Evolutionary conservation across 1,140 invertebrate genomes (phyloP).

Genomic region (Gyrodactylus bullatarudis): DNA sequence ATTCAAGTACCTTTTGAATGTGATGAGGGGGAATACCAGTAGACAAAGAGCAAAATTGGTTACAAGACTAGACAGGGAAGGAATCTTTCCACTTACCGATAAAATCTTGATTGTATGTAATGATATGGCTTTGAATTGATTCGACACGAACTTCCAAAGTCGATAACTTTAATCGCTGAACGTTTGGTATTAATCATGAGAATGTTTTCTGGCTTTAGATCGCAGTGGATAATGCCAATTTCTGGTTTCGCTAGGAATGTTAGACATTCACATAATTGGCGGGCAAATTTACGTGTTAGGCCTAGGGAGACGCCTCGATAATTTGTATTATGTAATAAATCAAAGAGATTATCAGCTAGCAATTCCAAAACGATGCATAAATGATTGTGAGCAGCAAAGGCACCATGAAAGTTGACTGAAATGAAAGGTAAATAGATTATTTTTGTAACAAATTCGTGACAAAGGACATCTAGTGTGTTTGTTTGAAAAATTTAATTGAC

Average conservation of each 20-base stretch:
- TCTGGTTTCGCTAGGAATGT: slow-evolving; percentile 2
- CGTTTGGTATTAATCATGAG: slow-evolving; percentile 89
- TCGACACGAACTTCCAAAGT: slow-evolving; percentile 8
- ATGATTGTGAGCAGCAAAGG: background rate
- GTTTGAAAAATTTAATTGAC: no score
- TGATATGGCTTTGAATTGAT: background rate
- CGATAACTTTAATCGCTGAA: slow-evolving; percentile 29
- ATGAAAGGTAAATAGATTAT: no score
- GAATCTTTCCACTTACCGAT: background rate
- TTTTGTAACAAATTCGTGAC: no score
- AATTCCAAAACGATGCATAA: slow-evolving; percentile 7
- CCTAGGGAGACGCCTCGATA: slow-evolving; percentile 94
- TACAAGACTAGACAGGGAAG: no score
- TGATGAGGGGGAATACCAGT: no score
- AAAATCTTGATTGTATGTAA: slow-evolving; percentile 8
- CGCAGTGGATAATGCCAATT: slow-evolving; percentile 48
- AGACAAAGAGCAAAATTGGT: no score
- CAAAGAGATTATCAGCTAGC: slow-evolving; percentile 6
- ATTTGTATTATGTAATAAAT: slow-evolving; percentile 23
- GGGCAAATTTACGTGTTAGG: slow-evolving; percentile 92
- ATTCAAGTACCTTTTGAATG: no score
- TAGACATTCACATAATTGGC: slow-evolving; percentile 22
- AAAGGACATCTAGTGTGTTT: no score
- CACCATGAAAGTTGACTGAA: background rate
- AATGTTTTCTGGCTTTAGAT: slow-evolving; percentile 97